Evolutionary conservation across 2,888 invertebrate genomes (phyloP), one percentile per base, ranked within the genome.

Genomic region (Bombylius major): DNA sequence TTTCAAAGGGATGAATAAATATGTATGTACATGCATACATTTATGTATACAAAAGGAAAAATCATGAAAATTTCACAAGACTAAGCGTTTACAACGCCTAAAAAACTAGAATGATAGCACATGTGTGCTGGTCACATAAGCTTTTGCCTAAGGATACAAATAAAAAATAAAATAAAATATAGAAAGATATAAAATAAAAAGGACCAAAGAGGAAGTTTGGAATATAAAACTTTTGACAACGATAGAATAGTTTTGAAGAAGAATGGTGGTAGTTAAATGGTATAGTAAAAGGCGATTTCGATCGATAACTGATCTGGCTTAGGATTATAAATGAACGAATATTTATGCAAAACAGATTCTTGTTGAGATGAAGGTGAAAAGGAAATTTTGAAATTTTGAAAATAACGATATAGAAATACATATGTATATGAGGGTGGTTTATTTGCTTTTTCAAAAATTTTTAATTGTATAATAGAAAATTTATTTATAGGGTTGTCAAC

Each of bases 291-390:
- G 34, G 49, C 33, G 36, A 50, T 36, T 36, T 50, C 50, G 50
- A 50, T 50, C 50, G 39, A 50, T 50, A 50, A 39, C 9, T 50
- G 50, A 50, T 50, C 50, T 50, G 49, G 14, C 33, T 50, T 50
- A 50, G 32, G 34, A 50, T 33, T 50, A 33, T n/a, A 44, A 13
- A 44, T 44, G 32, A 34, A 36, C 32, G 32, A 13, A 49, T 49
- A 47, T 47, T 13, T 48, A 48, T 48, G 31, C 47, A n/a, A 31
- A 8, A 12, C 23, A 23, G 23, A 23, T 23, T 23, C 23, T 23
- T 23, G 23, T 23, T 23, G 23, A 23, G 23, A 23, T 23, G 23
- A 23, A 23, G 23, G 23, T 23, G 23, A 23, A 23, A 23, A 23
- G 23, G 23, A 23, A 23, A 23, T 23, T 23, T 23, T 23, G 23